phyloP scores from a whole-genome alignment of 1,140 invertebrate species.

The Drosophila nigrodunni region DNA sequence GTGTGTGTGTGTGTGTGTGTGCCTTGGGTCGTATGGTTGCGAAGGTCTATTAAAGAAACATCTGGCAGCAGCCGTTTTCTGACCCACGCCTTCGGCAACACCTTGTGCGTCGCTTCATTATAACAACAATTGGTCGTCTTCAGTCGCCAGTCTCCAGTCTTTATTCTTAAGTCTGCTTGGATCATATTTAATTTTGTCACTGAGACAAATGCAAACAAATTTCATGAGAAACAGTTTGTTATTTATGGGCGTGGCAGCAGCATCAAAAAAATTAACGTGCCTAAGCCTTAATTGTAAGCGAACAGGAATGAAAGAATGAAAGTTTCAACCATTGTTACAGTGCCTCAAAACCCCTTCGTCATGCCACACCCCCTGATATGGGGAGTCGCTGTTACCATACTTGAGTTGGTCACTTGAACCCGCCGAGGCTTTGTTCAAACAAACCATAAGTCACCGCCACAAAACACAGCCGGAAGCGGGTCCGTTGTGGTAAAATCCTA shows the following conservation, averaged over 20 bases:
- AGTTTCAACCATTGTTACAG: slow-evolving; percentile 17
- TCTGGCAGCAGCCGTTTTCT: slow-evolving; percentile 54
- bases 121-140: slow-evolving; percentile 40
- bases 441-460: slow-evolving; percentile 63
- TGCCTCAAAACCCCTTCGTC: neutral
- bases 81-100: slow-evolving; percentile 44
- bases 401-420: slow-evolving; percentile 49
- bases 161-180: neutral
- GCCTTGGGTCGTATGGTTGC: slow-evolving; percentile 12
- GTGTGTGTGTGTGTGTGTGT: slow-evolving; percentile 38
- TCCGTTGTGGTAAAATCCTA: neutral
- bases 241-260: slow-evolving; percentile 57
- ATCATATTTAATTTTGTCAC: slow-evolving; percentile 60
- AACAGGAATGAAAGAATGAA: slow-evolving; percentile 5
- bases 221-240: slow-evolving; percentile 13
- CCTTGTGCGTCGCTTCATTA: slow-evolving; percentile 43
- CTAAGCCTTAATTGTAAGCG: slow-evolving; percentile 59
- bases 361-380: too few relatives aligned
- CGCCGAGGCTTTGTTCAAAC: slow-evolving; percentile 54
- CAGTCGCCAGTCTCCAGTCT: neutral
- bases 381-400: slow-evolving; percentile 1
- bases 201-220: slow-evolving; percentile 56
- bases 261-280: slow-evolving; percentile 67
- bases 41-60: slow-evolving; percentile 70
- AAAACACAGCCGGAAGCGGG: slow-evolving; percentile 42